These are phyloP conservation scores for Palythoa grandiflora DNA, from an alignment of 92 coral and sea anemone genomes.

Conservation along the genomic window DNA sequence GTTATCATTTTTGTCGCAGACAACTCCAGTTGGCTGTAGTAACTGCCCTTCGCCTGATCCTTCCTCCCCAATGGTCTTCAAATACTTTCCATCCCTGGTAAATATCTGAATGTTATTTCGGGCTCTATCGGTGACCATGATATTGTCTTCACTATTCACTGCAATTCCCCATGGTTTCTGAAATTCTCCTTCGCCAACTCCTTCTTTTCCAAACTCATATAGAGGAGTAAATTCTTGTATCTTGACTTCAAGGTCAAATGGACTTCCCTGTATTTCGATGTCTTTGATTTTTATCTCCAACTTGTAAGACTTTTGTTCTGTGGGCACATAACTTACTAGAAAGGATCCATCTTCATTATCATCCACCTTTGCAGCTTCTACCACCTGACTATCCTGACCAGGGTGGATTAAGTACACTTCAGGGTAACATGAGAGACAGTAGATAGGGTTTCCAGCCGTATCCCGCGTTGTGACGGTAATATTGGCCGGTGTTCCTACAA, in stretches of 20 bases:
- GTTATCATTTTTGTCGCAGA: conserved; percentile 40
- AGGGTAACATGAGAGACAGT: conserved; percentile 8
- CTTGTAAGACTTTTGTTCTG: conserved; percentile 16
- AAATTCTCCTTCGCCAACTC: conserved; percentile 20
- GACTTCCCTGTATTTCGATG: conserved; percentile 31
- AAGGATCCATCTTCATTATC: conserved; percentile 39
- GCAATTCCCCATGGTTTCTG: conserved; percentile 54
- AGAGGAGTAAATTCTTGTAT: conserved; percentile 29
- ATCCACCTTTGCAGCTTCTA: conserved; percentile 1
- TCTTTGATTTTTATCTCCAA: conserved; percentile 21
- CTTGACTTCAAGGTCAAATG: conserved; percentile 28
- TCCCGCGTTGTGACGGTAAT: conserved; percentile 21
- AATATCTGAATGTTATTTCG: conserved; percentile 45
- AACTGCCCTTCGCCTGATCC: conserved; percentile 36
- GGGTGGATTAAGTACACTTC: conserved; percentile 14
- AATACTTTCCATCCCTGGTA: conserved; percentile 26
- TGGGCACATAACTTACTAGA: not conserved
- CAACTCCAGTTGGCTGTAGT: conserved; percentile 38
- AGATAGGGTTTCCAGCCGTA: conserved; percentile 7
- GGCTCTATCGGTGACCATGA: conserved; percentile 39
- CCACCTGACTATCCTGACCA: not conserved
- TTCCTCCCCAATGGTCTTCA: conserved; percentile 40
- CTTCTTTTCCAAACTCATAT: conserved; percentile 39
- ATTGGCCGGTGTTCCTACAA: conserved; percentile 5
- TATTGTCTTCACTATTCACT: conserved; percentile 24